These are phyloP conservation scores for Sericinus montela DNA, from an alignment of 2,888 invertebrate species.

Conservation along the genomic window DNA sequence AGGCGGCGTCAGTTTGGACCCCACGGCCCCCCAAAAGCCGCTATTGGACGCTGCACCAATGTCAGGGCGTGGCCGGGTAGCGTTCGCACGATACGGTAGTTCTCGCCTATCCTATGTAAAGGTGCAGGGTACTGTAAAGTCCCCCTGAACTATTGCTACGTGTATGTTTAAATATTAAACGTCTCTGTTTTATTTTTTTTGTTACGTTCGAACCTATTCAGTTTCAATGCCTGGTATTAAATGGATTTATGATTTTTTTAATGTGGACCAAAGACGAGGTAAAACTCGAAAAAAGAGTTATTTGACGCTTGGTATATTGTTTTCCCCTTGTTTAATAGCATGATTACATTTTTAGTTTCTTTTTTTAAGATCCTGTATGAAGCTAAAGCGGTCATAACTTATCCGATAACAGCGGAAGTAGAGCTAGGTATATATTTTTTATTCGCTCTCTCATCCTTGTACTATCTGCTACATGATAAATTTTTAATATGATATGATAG, in stretches of 20 bases:
- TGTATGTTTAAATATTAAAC: slow-evolving; percentile 30
- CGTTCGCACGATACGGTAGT: slow-evolving; percentile 22
- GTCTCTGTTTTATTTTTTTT: slow-evolving; percentile 32
- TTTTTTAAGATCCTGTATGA: no score
- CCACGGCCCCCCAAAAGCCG: slow-evolving; percentile 21
- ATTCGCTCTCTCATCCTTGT: no score
- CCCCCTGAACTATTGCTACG: slow-evolving; percentile 42
- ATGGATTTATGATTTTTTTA: neutral
- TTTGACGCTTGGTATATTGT: neutral
- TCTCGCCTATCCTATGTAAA: slow-evolving; percentile 43
- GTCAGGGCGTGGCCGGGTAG: slow-evolving; percentile 31
- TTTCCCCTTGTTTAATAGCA: no score
- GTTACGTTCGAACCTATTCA: slow-evolving; percentile 27
- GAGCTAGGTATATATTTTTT: no score
- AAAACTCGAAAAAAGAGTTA: neutral
- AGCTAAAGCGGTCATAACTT: no score
- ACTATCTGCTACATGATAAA: no score
- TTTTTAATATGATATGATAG: no score
- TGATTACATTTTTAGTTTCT: no score
- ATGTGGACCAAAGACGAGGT: neutral
- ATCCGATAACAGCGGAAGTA: no score
- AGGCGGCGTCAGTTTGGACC: slow-evolving; percentile 38
- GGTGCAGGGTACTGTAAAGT: slow-evolving; percentile 28
- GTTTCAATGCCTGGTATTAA: slow-evolving; percentile 30
- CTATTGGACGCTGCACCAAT: slow-evolving; percentile 37